phyloP scores from a whole-genome alignment of 2,888 invertebrate genomes.

The Malthinus seriepunctatus region DNA sequence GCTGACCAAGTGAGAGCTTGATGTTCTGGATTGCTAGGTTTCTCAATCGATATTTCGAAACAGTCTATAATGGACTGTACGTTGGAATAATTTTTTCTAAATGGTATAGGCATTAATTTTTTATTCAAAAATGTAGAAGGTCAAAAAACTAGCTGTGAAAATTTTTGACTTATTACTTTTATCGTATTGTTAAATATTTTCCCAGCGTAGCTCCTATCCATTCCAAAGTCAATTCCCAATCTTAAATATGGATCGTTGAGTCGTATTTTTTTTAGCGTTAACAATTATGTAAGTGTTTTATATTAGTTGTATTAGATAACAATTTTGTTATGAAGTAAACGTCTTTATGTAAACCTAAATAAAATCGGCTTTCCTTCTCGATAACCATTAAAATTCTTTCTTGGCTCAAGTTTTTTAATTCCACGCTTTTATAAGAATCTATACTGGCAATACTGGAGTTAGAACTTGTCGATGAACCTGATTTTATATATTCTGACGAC shows the following conservation, averaged over 20 bases:
- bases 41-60: not conserved
- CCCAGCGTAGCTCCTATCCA: not conserved
- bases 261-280: not conserved
- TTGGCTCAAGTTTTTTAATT: no score
- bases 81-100: not conserved
- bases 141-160: not conserved
- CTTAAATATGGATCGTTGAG: not conserved
- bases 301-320: no score
- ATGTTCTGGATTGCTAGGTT: not conserved
- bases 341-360: no score
- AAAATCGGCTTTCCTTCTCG: no score
- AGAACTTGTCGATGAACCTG: no score
- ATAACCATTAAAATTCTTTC: no score
- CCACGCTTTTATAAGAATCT: no score
- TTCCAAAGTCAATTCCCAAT: not conserved
- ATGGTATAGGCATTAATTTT: not conserved
- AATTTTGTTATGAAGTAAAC: no score
- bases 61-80: not conserved
- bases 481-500: no score
- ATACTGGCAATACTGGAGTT: no score
- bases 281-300: no score
- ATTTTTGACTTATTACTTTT: not conserved
- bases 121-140: not conserved
- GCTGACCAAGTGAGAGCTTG: slow-evolving; percentile 37
- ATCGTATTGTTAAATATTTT: not conserved